phyloP scores from a whole-genome alignment of 2,888 invertebrate genomes.

The Phlogophora meticulosa region DNA sequence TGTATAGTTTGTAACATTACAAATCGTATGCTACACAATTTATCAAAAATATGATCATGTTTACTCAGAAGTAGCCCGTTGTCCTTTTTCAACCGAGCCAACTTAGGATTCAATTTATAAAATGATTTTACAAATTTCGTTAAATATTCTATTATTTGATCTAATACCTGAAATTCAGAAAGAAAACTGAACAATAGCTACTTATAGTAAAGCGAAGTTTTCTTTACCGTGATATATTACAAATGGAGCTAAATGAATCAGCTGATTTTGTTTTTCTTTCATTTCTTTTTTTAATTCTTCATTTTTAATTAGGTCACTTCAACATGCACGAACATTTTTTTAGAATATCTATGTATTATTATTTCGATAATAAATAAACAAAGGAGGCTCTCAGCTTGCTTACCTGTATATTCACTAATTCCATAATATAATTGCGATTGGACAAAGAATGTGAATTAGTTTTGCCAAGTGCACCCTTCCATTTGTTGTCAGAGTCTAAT shows the following conservation, averaged over 20 bases:
- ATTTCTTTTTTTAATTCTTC: neutral
- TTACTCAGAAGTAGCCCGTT: slow-evolving; percentile 84
- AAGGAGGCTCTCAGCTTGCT: slow-evolving; percentile 18
- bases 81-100: slow-evolving; percentile 86
- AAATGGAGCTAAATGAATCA: slow-evolving; percentile 39
- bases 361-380: neutral
- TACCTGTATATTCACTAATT: slow-evolving; percentile 89
- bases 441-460: slow-evolving; percentile 78
- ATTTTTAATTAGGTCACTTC: neutral
- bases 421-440: slow-evolving; percentile 87
- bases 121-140: slow-evolving; percentile 89
- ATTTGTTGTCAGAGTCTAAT: slow-evolving; percentile 87
- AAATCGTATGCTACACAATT: slow-evolving; percentile 89
- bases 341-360: no score
- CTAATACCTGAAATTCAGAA: slow-evolving; percentile 88
- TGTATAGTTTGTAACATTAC: slow-evolving; percentile 90
- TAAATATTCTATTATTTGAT: slow-evolving; percentile 90
- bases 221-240: neutral
- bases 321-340: no score
- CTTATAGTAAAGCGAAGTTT: neutral
- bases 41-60: slow-evolving; percentile 89
- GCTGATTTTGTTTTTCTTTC: slow-evolving; percentile 33
- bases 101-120: slow-evolving; percentile 88
- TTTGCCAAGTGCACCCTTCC: slow-evolving; percentile 80
- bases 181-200: neutral